A percentile compares a stretch with the other conserved stretches of the same genome.
phyloP scores from a whole-genome alignment of 2,888 invertebrate species.

The Temnothorax unifasciatus region DNA sequence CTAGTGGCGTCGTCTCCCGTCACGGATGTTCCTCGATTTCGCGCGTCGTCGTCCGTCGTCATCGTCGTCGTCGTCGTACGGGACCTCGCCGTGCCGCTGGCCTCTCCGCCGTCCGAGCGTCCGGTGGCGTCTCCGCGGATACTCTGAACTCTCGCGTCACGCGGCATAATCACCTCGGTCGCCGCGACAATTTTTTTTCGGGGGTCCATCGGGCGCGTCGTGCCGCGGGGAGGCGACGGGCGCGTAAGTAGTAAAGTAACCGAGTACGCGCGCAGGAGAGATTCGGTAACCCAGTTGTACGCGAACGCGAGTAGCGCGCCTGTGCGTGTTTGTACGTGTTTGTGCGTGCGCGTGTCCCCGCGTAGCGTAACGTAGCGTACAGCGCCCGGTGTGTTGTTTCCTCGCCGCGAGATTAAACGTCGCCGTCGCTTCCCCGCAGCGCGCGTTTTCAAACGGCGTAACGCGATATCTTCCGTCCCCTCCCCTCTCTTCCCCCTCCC shows the following conservation, averaged over 20 bases:
- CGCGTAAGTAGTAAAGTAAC: not conserved
- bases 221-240: constrained; percentile 7
- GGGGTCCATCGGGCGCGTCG: constrained; percentile 3
- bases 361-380: not conserved
- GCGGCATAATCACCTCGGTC: not conserved
- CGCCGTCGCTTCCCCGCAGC: constrained; percentile 1
- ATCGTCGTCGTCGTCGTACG: constrained; percentile 47
- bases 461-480: not conserved
- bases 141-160: no score
- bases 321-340: not conserved
- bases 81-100: constrained; percentile 29
- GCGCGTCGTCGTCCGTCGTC: constrained; percentile 53
- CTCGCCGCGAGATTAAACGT: not conserved
- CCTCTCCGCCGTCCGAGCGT: not conserved
- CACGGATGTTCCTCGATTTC: constrained; percentile 48
- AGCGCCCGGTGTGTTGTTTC: not conserved
- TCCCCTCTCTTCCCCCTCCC: no score
- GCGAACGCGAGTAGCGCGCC: not conserved
- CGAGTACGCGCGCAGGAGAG: constrained; percentile 25
- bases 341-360: not conserved
- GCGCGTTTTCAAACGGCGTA: constrained; percentile 19
- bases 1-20: constrained; percentile 55
- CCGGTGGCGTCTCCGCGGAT: not conserved
- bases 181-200: not conserved
- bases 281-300: constrained; percentile 65